phyloP scores from a whole-genome alignment of 1,140 invertebrate species.

The Thrips palmi region DNA sequence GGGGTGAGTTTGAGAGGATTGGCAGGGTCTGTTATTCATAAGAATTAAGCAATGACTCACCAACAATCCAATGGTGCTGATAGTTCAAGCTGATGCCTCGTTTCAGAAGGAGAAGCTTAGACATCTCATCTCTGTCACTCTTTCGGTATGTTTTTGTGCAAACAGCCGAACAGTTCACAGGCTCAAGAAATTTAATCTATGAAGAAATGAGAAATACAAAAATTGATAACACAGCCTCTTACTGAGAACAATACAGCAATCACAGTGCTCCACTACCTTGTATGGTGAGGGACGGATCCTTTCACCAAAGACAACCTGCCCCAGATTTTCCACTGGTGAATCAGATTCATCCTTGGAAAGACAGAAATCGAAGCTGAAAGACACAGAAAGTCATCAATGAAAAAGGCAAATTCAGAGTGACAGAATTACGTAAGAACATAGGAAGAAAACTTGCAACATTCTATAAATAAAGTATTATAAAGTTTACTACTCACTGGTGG shows the following conservation, averaged over 20 bases:
- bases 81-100: constrained; percentile 94
- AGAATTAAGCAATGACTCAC: constrained; percentile 20
- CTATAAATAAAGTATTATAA: constrained; percentile 3
- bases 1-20: too few relatives aligned
- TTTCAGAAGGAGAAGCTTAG: constrained; percentile 61
- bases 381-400: constrained; percentile 5
- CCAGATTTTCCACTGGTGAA: constrained; percentile 91
- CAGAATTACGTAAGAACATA: neutral
- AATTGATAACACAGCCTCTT: constrained; percentile 2
- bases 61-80: constrained; percentile 95
- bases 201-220: constrained; percentile 11
- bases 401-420: neutral
- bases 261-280: constrained; percentile 35
- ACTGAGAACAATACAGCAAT: neutral
- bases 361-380: constrained; percentile 77
- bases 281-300: constrained; percentile 86
- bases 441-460: neutral
- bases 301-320: constrained; percentile 97
- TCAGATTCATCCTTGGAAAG: constrained; percentile 34
- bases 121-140: constrained; percentile 37
- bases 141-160: constrained; percentile 58
- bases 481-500: constrained; percentile 44
- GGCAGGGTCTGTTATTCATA: too few relatives aligned
- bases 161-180: constrained; percentile 45
- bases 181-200: constrained; percentile 43